These are phyloP conservation scores for Theretra japonica DNA, from an alignment of 2,888 invertebrate species.

Conservation along the genomic window DNA sequence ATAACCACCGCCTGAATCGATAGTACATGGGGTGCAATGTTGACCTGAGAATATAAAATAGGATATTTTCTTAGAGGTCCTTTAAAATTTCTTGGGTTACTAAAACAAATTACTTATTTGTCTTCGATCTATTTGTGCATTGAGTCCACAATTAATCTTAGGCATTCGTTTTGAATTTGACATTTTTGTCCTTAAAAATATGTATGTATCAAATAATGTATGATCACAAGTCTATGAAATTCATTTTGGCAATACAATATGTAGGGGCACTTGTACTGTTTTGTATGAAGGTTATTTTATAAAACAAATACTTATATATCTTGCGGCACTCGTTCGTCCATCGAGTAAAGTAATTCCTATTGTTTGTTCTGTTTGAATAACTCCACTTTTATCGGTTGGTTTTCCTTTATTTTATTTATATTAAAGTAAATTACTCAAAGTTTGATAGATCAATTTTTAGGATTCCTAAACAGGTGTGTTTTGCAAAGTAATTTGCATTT, in stretches of 20 bases:
- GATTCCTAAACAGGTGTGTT: not conserved
- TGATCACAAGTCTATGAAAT: no score
- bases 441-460: not conserved
- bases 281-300: not conserved
- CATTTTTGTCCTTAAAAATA: no score
- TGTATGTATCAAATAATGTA: no score
- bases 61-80: no score
- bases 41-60: no score
- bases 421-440: not conserved
- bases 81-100: no score
- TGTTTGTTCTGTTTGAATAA: not conserved
- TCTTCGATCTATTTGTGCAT: no score
- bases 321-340: not conserved
- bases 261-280: not conserved
- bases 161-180: no score
- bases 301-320: not conserved
- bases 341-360: not conserved
- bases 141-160: no score
- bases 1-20: no score
- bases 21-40: no score
- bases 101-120: no score
- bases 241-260: not conserved
- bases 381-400: not conserved
- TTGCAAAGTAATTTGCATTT: constrained; percentile 30
- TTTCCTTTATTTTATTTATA: not conserved